These are phyloP conservation scores for Colostygia pectinataria DNA, from an alignment of 2,888 invertebrate genomes.

Conservation along the genomic window DNA sequence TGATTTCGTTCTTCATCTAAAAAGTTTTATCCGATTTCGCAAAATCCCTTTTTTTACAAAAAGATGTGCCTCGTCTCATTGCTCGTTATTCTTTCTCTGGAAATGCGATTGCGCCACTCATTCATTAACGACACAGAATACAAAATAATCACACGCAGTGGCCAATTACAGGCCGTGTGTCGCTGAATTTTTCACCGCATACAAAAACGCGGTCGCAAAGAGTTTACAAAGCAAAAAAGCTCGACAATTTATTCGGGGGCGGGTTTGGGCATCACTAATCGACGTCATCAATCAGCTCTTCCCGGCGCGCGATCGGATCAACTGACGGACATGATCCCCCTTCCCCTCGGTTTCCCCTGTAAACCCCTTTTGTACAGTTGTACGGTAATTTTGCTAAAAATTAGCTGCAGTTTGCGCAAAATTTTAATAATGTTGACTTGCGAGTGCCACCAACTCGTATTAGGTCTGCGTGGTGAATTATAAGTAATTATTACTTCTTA, in stretches of 20 bases:
- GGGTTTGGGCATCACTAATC: constrained; percentile 80
- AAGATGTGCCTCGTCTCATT: too few species aligned
- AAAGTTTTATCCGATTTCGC: too few species aligned
- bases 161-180: constrained; percentile 36
- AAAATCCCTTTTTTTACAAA: too few species aligned
- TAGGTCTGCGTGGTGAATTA: too few species aligned
- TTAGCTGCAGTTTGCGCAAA: background rate
- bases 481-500: too few species aligned
- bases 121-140: constrained; percentile 16
- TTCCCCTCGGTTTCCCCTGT: constrained; percentile 36
- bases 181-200: constrained; percentile 41
- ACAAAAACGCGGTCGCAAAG: constrained; percentile 56
- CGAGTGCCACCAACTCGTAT: too few species aligned
- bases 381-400: constrained; percentile 17
- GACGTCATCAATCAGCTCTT: constrained; percentile 80
- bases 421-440: too few species aligned
- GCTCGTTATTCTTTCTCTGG: too few species aligned
- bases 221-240: constrained; percentile 73
- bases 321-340: constrained; percentile 66
- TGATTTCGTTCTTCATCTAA: too few species aligned
- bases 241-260: constrained; percentile 78
- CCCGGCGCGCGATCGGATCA: constrained; percentile 69
- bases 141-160: constrained; percentile 11
- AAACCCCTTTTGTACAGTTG: constrained; percentile 35
- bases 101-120: constrained; percentile 10